phyloP scores from a whole-genome alignment of 1,140 invertebrate species.

The Brachionus paranguensis region DNA sequence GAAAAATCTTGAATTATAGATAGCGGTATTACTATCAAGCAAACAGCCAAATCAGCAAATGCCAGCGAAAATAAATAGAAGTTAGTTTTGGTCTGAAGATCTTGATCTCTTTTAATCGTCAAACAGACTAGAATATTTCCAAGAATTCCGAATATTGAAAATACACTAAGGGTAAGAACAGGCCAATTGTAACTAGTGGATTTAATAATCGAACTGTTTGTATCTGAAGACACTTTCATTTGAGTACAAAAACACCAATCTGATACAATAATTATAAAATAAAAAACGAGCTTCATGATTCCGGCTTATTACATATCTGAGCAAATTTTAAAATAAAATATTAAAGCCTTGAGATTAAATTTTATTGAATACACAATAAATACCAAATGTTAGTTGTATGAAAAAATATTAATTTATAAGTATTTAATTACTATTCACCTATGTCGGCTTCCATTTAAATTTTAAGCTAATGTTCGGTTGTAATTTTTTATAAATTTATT shows the following conservation, averaged over 20 bases:
- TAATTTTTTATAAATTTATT: not conserved
- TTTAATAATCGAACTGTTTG: not conserved
- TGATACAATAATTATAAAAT: not conserved
- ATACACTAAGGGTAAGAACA: slow-evolving; percentile 1
- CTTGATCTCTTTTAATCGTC: slow-evolving; percentile 5
- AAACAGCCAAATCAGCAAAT: slow-evolving; percentile 23
- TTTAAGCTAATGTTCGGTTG: not conserved
- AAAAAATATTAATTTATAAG: not conserved
- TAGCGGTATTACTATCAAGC: slow-evolving; percentile 24
- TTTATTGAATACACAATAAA: not conserved
- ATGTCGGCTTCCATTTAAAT: not conserved
- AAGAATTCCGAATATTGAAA: slow-evolving; percentile 28
- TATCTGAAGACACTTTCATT: not conserved
- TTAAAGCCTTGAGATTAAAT: not conserved
- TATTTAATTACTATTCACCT: not conserved
- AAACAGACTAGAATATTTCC: slow-evolving; percentile 37
- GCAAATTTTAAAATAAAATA: not conserved
- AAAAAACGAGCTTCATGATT: not conserved
- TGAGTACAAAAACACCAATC: not conserved
- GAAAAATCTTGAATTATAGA: slow-evolving; percentile 38
- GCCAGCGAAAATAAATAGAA: slow-evolving; percentile 37
- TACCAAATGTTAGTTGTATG: not conserved
- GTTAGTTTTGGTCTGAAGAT: slow-evolving; percentile 38
- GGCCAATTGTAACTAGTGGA: slow-evolving; percentile 12
- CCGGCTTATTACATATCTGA: not conserved